Conservation (phyloP, 2,888 invertebrate species). For the Amaurobius ferox region DNA sequence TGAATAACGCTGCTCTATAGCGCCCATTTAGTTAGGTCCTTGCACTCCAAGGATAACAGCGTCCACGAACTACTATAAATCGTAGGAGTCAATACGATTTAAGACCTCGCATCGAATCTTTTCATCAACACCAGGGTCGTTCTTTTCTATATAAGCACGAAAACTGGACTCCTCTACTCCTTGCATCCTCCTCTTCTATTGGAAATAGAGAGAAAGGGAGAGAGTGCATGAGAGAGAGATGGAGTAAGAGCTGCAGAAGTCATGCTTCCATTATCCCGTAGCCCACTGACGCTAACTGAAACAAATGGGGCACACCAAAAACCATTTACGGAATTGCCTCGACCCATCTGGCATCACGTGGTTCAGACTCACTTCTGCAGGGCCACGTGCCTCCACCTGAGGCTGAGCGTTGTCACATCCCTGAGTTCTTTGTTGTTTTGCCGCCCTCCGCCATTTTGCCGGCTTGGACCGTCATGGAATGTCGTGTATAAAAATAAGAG, state of each 20-base stretch:
- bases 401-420: slow-evolving; percentile 53
- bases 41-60: slow-evolving; percentile 6
- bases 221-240: slow-evolving; percentile 12
- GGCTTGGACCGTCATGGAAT: slow-evolving; percentile 38
- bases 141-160: slow-evolving; percentile 50
- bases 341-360: slow-evolving; percentile 72
- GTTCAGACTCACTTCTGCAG: slow-evolving; percentile 29
- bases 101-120: slow-evolving; percentile 46
- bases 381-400: slow-evolving; percentile 41
- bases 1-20: neutral
- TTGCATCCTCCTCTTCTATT: slow-evolving; percentile 8
- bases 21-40: slow-evolving; percentile 16
- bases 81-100: slow-evolving; percentile 69
- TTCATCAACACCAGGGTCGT: slow-evolving; percentile 56
- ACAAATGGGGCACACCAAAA: slow-evolving; percentile 71
- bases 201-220: neutral
- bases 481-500: slow-evolving; percentile 31
- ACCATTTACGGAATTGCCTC: slow-evolving; percentile 73
- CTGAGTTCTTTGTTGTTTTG: slow-evolving; percentile 20
- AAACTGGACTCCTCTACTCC: slow-evolving; percentile 29
- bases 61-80: slow-evolving; percentile 47
- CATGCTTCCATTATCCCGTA: slow-evolving; percentile 71
- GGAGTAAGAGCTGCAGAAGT: slow-evolving; percentile 59
- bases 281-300: slow-evolving; percentile 71
- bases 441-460: slow-evolving; percentile 2